phyloP scores from a whole-genome alignment of 2,113 vertebrate species.

The Crotalus viridis region DNA sequence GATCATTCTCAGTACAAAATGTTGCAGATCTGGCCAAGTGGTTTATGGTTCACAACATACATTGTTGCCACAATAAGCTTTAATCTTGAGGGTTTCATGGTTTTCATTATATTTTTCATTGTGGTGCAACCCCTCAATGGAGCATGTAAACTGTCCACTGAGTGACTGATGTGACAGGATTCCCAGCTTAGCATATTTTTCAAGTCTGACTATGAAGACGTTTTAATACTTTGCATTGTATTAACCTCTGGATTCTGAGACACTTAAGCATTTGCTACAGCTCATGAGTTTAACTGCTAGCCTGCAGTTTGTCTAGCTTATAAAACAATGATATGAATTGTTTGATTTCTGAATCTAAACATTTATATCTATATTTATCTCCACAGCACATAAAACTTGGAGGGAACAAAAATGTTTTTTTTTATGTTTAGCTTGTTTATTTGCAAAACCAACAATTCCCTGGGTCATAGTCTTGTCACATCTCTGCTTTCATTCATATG shows the following conservation, averaged over 20 bases:
- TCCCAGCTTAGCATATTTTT: neutral
- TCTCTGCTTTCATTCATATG: neutral
- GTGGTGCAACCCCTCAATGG: neutral
- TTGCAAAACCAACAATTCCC: neutral
- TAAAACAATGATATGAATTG: neutral
- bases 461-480: neutral
- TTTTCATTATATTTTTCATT: neutral
- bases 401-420: neutral
- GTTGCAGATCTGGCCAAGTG: neutral
- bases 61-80: neutral
- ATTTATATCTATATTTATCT: neutral
- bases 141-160: neutral
- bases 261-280: neutral
- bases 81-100: neutral
- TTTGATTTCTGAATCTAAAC: neutral
- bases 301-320: neutral
- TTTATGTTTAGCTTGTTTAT: neutral
- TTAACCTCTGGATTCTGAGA: neutral
- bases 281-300: neutral
- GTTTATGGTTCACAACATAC: neutral
- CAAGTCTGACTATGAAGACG: neutral
- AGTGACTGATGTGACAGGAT: neutral
- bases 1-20: neutral
- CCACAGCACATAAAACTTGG: neutral
- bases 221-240: neutral